Evolutionary conservation across 1,140 invertebrate species (phyloP).

Genomic region (Drosophila lacertosa): DNA sequence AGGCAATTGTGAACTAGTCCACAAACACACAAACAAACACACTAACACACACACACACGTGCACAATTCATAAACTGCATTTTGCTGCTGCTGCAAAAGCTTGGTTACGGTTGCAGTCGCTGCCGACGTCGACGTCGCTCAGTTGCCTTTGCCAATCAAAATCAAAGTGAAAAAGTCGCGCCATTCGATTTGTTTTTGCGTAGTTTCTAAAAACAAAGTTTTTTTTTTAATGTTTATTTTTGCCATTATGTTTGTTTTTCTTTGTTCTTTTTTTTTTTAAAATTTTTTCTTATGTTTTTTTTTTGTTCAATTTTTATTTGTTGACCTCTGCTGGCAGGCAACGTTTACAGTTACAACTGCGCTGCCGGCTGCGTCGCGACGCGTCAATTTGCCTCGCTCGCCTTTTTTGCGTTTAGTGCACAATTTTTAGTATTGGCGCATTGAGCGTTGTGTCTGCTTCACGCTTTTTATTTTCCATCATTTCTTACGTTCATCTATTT

Average conservation of each 20-base stretch:
- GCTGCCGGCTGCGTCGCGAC: constrained; percentile 35
- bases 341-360: constrained; percentile 43
- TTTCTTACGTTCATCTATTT: constrained; percentile 3
- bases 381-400: constrained; percentile 25
- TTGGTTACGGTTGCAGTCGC: neutral
- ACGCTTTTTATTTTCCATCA: constrained; percentile 23
- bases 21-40: constrained; percentile 15
- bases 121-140: neutral
- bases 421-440: constrained; percentile 64
- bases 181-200: constrained; percentile 46
- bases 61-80: constrained; percentile 6
- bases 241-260: constrained; percentile 10
- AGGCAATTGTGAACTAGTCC: constrained; percentile 38
- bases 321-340: constrained; percentile 38
- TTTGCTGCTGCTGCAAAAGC: constrained; percentile 26
- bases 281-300: constrained; percentile 22
- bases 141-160: constrained; percentile 41
- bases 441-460: constrained; percentile 59
- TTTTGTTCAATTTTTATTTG: constrained; percentile 9
- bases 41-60: neutral
- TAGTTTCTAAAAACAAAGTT: constrained; percentile 32
- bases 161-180: constrained; percentile 40
- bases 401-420: constrained; percentile 43
- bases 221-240: constrained; percentile 13
- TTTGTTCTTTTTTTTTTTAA: constrained; percentile 10